These are phyloP conservation scores for Campaea margaritaria DNA, from an alignment of 2,888 invertebrate species.

Conservation along the genomic window DNA sequence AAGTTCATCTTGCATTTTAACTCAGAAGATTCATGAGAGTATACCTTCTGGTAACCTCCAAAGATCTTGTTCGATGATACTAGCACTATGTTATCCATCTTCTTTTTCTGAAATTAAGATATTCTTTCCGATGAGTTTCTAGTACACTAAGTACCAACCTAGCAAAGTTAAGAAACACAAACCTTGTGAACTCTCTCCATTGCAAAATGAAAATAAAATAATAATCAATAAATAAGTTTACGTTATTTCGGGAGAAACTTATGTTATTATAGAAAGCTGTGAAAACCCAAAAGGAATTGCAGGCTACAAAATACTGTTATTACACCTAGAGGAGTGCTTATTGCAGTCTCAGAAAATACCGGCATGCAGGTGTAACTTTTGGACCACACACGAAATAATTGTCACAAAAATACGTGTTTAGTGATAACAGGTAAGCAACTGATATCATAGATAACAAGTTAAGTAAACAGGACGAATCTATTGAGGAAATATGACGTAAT, in stretches of 20 bases:
- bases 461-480: background rate
- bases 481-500: background rate
- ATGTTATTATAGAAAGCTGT: no score
- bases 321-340: no score
- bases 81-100: slow-evolving; percentile 84
- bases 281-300: no score
- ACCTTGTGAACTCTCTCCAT: no score
- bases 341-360: no score
- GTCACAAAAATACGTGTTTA: no score
- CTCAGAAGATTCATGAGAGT: slow-evolving; percentile 90
- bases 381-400: background rate
- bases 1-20: slow-evolving; percentile 97
- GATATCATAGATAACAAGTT: background rate
- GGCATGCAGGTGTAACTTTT: background rate
- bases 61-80: slow-evolving; percentile 90
- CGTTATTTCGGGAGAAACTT: no score
- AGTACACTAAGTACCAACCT: background rate
- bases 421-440: background rate
- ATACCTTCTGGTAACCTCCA: slow-evolving; percentile 94
- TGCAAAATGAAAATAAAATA: no score
- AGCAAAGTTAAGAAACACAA: no score
- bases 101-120: slow-evolving; percentile 47
- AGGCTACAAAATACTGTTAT: no score
- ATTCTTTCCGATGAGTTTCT: no score
- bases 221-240: no score